These are phyloP conservation scores for Caenorhabditis sp. DNA, from an alignment of 2,888 invertebrate species.

Conservation along the genomic window DNA sequence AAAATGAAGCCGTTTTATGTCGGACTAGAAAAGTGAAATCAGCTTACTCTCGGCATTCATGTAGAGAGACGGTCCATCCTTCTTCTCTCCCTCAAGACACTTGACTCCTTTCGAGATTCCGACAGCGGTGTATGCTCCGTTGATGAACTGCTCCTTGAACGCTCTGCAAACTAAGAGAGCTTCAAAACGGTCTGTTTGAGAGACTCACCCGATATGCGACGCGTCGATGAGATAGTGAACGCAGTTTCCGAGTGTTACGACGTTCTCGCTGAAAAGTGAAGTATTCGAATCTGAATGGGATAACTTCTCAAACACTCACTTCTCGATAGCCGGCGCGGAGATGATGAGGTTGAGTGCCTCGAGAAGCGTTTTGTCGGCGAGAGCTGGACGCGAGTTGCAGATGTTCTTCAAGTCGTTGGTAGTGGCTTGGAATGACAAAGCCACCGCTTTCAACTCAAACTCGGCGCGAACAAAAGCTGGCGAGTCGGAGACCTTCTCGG, in stretches of 20 bases:
- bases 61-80: conserved; percentile 8
- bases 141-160: neutral
- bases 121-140: neutral
- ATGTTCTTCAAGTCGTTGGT: conserved; percentile 21
- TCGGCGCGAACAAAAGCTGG: neutral
- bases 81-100: neutral
- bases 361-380: conserved; percentile 20
- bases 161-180: neutral
- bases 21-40: neutral
- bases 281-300: neutral
- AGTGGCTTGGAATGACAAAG: conserved; percentile 16
- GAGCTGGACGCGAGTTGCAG: neutral
- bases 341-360: conserved; percentile 30
- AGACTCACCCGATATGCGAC: neutral
- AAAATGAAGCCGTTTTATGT: conserved; percentile 3
- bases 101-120: conserved; percentile 36
- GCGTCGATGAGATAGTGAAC: conserved; percentile 29
- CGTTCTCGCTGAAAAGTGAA: conserved; percentile 21
- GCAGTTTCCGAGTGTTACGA: conserved; percentile 20
- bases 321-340: conserved; percentile 12
- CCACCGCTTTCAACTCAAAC: neutral
- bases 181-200: too few relatives aligned
- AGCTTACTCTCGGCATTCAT: conserved; percentile 32
- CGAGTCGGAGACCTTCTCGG: neutral
- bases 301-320: conserved; percentile 10